Percentiles rank a stretch among this genome's conserved stretches.
These are phyloP conservation scores for Leucania comma DNA, from an alignment of 2,888 invertebrate species.

Conservation along the genomic window DNA sequence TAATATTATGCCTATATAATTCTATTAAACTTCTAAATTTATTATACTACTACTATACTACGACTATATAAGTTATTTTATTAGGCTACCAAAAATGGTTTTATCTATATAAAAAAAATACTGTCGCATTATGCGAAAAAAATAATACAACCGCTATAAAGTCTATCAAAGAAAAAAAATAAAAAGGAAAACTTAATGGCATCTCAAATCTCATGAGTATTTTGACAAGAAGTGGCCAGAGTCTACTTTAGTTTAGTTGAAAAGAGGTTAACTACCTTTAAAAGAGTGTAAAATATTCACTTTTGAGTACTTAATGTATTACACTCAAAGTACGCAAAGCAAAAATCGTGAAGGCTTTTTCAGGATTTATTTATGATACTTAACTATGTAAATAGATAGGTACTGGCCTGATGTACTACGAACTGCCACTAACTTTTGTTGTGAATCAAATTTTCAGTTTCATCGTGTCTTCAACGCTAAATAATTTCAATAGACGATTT, in stretches of 20 bases:
- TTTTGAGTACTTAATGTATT: neutral
- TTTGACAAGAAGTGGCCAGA: neutral
- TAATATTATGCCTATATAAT: too few species aligned
- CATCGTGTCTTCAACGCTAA: too few species aligned
- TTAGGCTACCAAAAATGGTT: neutral
- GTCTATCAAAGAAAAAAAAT: neutral
- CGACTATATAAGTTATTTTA: too few species aligned
- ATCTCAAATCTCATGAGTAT: neutral
- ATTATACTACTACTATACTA: too few species aligned
- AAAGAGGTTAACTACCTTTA: neutral
- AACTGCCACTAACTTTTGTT: neutral
- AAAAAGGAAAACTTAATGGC: neutral
- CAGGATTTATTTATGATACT: conserved; percentile 24
- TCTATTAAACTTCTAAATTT: too few species aligned
- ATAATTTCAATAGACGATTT: too few species aligned
- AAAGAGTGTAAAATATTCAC: neutral
- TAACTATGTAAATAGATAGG: neutral
- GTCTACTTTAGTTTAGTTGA: neutral
- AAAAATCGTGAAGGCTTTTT: conserved; percentile 9
- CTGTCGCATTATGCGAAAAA: neutral
- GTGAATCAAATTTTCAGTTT: neutral
- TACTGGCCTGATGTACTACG: conserved; percentile 16
- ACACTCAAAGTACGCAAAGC: too few species aligned
- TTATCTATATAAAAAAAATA: neutral
- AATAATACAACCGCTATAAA: neutral